Evolutionary conservation across 2,797 vertebrate species (phyloP), one percentile per base, ranked within the genome.

Genomic region (Leptatherina wallacei): DNA sequence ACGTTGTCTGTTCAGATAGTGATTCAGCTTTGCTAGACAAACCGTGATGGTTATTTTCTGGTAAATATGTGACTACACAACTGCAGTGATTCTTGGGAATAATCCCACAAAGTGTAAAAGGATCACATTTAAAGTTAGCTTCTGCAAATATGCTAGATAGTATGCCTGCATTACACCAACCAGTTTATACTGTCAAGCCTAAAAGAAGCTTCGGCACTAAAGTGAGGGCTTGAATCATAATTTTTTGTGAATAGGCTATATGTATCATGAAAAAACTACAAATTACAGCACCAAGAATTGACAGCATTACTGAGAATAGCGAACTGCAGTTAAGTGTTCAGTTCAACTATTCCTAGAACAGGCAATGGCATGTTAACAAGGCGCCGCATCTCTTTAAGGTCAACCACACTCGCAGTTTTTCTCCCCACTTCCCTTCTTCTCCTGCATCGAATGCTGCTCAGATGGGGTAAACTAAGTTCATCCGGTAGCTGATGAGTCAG

Each of bases 401-500:
- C 10, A 63, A 76, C 56, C 66, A 61, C 16, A 30, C 14, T 44
- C 0, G 3, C 3, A 68, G 6, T 64, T 44, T 35, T 22, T 54
- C 55, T 1, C 32, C 52, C 62, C 40, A 22, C 33, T 51, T 38
- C 57, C 33, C 7, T 0, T 22, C 6, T 4, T 66, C 64, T 56
- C 59, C 69, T 47, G 38, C 61, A 14, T 55, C 9, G 4, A 40
- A 61, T 9, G 52, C 57, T 62, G 54, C 52, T 56, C 44, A 67
- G 47, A 79, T 69, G 49, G 82, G 59, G 33, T 77, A 14, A 55
- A 24, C n/a, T 10, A 40, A 42, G 14, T 63, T 75, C 60, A 68
- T 80, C 71, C 29, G 61, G 63, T 80, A 73, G 36, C 42, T 60
- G 35, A 47, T 91, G 85, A 92, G 57, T 93, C 88, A 88, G 47